Evolutionary conservation across 2,888 invertebrate species (phyloP), one percentile per base, ranked within the genome.

Genomic region (Cheilosia vernalis): DNA sequence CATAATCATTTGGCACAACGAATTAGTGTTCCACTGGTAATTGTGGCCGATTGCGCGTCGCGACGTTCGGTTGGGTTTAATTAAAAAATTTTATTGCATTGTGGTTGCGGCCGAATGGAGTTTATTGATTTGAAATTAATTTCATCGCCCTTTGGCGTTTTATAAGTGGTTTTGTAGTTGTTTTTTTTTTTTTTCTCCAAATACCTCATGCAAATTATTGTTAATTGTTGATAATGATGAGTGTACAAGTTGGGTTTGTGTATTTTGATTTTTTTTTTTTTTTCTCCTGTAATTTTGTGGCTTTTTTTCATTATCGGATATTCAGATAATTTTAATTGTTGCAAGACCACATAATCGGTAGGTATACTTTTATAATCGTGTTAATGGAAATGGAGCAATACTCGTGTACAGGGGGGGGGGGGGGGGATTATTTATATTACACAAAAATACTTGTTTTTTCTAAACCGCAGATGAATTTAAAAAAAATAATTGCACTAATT

Each of bases 41-140:
- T 74, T 74, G 74, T n/a, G 64, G 74, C 27, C 64, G 56, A 64
- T 74, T 56, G 63, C 30, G 33, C 63, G 61, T 42, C 44, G 53
- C 63, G 61, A 53, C 44, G 53, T 37, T 61, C 17, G 33, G 21
- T 61, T 30, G 37, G 61, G 21, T 69, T 69, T 77, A 69, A 77
- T 77, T 60, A 69, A 69, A 55, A 64, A 49, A 33, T 40, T 55
- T 78, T 69, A 56, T 70, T 63, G 70, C 78, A 13, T 49, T 78
- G 21, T 4, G 40, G 21, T 42, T 61, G 63, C 10, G 63, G 72
- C 21, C 42, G 27, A 51, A 7, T 33, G 33, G 37, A 73, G 64
- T 73, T 73, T 80, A 80, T 73, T 80, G 80, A 80, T 80, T 80
- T 73, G 73, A 60, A 73, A 73, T 80, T 80, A 73, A 80, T 79